A percentile compares a stretch with the other conserved stretches of the same genome.
These are phyloP conservation scores for Lasioglossum leucozonium DNA, from an alignment of 2,888 invertebrate species.

Conservation along the genomic window DNA sequence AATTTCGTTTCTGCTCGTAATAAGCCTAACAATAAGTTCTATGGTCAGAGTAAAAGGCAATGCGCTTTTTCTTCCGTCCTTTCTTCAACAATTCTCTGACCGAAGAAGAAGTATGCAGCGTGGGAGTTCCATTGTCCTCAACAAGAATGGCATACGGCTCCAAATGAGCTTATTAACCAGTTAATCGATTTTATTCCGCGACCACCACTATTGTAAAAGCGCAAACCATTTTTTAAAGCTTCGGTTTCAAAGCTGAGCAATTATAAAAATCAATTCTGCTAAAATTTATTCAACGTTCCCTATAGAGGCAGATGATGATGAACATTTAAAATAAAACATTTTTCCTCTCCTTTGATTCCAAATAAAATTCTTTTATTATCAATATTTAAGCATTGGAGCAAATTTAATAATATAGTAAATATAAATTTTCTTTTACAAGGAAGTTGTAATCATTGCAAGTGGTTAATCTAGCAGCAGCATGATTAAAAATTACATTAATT, in stretches of 20 bases:
- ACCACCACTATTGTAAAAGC: background rate
- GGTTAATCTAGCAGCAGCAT: too few species aligned
- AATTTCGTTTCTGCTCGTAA: background rate
- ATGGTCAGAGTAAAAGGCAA: background rate
- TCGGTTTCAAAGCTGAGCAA: background rate
- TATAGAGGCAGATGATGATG: too few species aligned
- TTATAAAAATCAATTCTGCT: background rate
- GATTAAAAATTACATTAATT: too few species aligned
- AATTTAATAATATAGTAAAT: too few species aligned
- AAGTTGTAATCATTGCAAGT: too few species aligned
- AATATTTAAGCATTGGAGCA: too few species aligned
- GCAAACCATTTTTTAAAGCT: background rate
- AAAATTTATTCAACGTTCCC: background rate
- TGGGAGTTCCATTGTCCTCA: background rate
- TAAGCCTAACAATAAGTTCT: background rate
- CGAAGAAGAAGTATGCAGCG: background rate
- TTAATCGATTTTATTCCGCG: slow-evolving; percentile 2
- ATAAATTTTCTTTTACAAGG: too few species aligned
- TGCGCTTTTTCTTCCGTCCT: background rate
- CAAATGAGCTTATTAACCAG: slow-evolving; percentile 11
- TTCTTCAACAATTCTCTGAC: background rate
- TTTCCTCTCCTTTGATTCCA: too few species aligned
- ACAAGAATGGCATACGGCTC: background rate
- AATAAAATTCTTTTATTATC: too few species aligned
- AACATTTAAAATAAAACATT: too few species aligned